Percentiles rank a stretch among this genome's conserved stretches.
Evolutionary conservation across 2,888 invertebrate genomes (phyloP).

Genomic region (Hymenopus coronatus): DNA sequence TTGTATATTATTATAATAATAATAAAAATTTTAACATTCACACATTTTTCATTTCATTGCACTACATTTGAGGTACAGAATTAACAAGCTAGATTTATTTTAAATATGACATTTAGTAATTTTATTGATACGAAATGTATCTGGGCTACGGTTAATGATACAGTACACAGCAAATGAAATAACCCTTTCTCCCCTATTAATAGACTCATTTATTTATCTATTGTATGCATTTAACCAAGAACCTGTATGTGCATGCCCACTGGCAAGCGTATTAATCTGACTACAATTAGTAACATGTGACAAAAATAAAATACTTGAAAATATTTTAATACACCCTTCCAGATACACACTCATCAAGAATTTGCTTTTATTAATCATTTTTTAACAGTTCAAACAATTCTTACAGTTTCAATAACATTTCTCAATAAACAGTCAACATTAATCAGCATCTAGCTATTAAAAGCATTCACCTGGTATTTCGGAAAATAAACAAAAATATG

Average conservation of each 20-base stretch:
- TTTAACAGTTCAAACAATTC: neutral
- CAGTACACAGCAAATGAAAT: neutral
- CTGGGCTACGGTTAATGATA: no score
- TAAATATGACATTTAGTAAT: slow-evolving; percentile 10
- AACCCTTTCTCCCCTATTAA: slow-evolving; percentile 15
- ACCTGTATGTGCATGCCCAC: slow-evolving; percentile 9
- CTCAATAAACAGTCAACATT: slow-evolving; percentile 18
- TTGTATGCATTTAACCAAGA: slow-evolving; percentile 4
- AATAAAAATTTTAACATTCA: slow-evolving; percentile 13
- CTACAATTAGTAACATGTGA: neutral
- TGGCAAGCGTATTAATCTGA: slow-evolving; percentile 5
- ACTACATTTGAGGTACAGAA: slow-evolving; percentile 20
- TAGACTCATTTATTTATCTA: slow-evolving; percentile 1
- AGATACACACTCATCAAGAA: neutral
- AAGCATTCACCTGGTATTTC: no score
- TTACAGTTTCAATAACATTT: slow-evolving; percentile 5
- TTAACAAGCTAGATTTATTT: slow-evolving; percentile 4
- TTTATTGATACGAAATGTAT: slow-evolving; percentile 20
- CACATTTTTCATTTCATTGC: slow-evolving; percentile 32
- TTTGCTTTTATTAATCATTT: neutral
- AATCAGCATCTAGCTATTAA: slow-evolving; percentile 23
- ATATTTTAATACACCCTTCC: neutral
- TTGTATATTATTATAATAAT: slow-evolving; percentile 8
- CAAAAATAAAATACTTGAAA: no score
- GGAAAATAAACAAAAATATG: no score